phyloP scores from a whole-genome alignment of 2,888 invertebrate genomes.

The Hemistola chrysoprasaria region DNA sequence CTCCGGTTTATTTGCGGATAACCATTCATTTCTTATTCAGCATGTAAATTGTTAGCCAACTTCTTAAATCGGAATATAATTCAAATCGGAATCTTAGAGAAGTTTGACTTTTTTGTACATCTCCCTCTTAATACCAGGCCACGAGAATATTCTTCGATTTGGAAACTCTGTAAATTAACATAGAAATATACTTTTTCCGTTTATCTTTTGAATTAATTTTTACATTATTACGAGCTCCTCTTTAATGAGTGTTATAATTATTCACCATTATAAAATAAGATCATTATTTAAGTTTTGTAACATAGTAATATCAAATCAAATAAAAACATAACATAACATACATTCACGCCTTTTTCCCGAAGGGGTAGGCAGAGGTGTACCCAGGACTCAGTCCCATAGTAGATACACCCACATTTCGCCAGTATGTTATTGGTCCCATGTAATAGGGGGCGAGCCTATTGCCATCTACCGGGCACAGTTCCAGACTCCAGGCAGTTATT shows the following conservation, averaged over 20 bases:
- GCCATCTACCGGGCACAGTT: no score
- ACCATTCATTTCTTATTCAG: slow-evolving; percentile 63
- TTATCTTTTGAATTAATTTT: slow-evolving; percentile 46
- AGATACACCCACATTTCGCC: no score
- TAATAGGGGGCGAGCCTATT: no score
- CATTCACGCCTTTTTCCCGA: no score
- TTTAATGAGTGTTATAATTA: slow-evolving; percentile 39
- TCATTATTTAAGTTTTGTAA: slow-evolving; percentile 14
- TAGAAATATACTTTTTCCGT: slow-evolving; percentile 51
- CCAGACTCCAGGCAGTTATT: no score
- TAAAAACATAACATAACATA: no score
- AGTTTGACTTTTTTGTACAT: slow-evolving; percentile 26
- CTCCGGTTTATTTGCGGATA: slow-evolving; percentile 57
- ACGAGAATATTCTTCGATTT: slow-evolving; percentile 47
- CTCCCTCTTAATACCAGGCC: slow-evolving; percentile 37
- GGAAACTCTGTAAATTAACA: slow-evolving; percentile 49
- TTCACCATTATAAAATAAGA: slow-evolving; percentile 30
- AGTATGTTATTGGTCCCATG: no score
- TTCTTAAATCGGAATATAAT: slow-evolving; percentile 63
- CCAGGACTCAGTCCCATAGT: no score
- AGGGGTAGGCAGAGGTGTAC: no score
- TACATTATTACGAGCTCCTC: slow-evolving; percentile 41
- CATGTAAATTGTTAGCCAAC: slow-evolving; percentile 69
- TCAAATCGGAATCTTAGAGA: slow-evolving; percentile 31
- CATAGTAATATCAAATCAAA: no score